Evolutionary conservation across 2,113 vertebrate species (phyloP), one percentile per base, ranked within the genome.

Genomic region (Reinhardtius hippoglossoides): DNA sequence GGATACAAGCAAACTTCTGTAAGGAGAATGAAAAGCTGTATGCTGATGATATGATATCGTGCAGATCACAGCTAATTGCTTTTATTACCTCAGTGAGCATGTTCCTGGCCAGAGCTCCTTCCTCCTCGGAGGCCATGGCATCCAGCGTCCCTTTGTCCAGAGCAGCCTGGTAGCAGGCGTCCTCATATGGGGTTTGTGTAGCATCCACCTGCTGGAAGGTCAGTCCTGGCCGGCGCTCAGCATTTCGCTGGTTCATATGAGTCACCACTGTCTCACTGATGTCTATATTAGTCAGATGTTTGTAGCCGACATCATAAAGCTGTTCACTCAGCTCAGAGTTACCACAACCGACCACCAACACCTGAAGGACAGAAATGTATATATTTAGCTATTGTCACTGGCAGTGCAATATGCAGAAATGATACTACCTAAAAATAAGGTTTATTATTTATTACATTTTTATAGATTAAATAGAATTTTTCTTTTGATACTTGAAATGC

Each of bases 251-350:
- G 61, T 82, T 96, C 98, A 99, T 99, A 23, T 97, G 95, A 3
- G 81, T 92, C 79, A 99, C 94, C 24, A 95, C 98, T 0, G 95
- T 92, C 0, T 96, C 94, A 0, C 97, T 99, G 81, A 98, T 94
- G 88, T 99, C 98, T 0, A 99, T 97, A 76, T 97, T 99, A 61
- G 95, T 91, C 0, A 99, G 93, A 70, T 96, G 94, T 78, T 94
- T 92, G 63, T 96, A 98, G 20, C 98, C 97, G 31, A 94, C 63
- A 23, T 99, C 98, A 0, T 98, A 97, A 40, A 99, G 93, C 90
- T 96, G 96, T 84, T 99, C 97, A 0, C 98, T 99, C 46, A 99
- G 93, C 84, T 99, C 97, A 0, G 98, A 99, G 93, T 97, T 99
- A 14, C 98, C 98, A 5, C 98, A 99, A 35, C 98, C 98, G n/a